Evolutionary conservation across 2,797 vertebrate species (phyloP), one percentile per base, ranked within the genome.

Genomic region (Tragelaphus oryx): DNA sequence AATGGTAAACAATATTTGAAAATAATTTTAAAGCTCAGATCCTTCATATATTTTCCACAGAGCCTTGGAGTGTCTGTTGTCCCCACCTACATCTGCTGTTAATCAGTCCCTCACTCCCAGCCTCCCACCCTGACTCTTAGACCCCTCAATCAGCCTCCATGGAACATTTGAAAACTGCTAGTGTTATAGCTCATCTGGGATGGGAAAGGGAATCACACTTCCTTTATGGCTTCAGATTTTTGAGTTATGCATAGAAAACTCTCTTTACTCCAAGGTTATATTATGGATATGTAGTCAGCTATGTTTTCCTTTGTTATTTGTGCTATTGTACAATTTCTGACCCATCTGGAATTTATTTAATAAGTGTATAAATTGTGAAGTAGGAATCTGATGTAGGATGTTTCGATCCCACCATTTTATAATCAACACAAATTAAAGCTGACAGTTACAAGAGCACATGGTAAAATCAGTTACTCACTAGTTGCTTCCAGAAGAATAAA

Each of bases 401-500:
- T 80, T 95, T 86, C 18, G 78, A 87, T 28, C 37, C 44, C 26
- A 52, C 26, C 16, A 24, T 76, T 76, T 94, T 89, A 46, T 81
- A 50, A 87, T 85, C 44, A 87, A 37, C 37, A 71, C 20, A 95
- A 89, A 94, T 54, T 92, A 89, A 92, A 88, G 33, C 52, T 85
- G 50, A 59, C 37, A 62, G 46, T 60, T 85, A 81, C 20, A 82
- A 85, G 5, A 79, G 4, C 44, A 33, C 79, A 54, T 37, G 17
- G 50, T 93, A 90, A 91, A 91, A 76, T 92, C 82, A 84, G n/a
- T 65, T 87, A 92, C n/a, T 65, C 87, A 76, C 37, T 85, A 91
- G 84, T 84, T 84, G 24, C 55, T 94, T 75, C 71, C 44, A 71
- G 71, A 83, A 80, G 71, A 92, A 84, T 80, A 76, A 54, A 83